Percentiles rank a stretch among this genome's conserved stretches.
Evolutionary conservation across 2,797 vertebrate species (phyloP).

Genomic region (Cirrhinus mrigala): DNA sequence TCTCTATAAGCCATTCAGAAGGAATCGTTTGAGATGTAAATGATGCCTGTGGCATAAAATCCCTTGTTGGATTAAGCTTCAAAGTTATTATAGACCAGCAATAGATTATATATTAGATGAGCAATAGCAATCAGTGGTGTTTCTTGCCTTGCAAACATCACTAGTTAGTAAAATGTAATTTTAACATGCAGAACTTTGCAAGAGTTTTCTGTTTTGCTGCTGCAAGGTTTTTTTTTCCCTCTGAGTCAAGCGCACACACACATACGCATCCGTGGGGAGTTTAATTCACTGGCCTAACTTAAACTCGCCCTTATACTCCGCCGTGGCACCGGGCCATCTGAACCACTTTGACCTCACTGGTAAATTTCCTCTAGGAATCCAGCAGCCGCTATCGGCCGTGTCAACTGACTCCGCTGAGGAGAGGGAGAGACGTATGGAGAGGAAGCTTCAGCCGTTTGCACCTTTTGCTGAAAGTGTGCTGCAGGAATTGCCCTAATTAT

Average conservation of each 20-base stretch:
- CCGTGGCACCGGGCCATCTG: conserved; percentile 53
- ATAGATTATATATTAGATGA: background rate
- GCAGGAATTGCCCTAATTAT: conserved; percentile 77
- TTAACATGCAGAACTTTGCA: background rate
- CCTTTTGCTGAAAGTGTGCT: conserved; percentile 16
- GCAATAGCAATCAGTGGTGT: background rate
- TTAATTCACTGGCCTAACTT: conserved; percentile 71
- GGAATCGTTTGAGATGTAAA: background rate
- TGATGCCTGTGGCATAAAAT: background rate
- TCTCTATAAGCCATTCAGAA: background rate
- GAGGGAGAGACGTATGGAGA: conserved; percentile 65
- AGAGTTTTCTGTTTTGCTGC: background rate
- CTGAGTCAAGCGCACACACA: background rate
- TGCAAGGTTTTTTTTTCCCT: background rate
- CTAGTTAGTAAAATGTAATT: background rate
- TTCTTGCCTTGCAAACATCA: background rate
- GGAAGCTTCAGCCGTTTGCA: conserved; percentile 63
- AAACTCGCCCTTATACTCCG: conserved; percentile 51
- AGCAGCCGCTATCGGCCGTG: conserved; percentile 64
- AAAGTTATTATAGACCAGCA: background rate
- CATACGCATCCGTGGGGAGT: conserved; percentile 45
- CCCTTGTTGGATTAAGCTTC: background rate
- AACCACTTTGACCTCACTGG: conserved; percentile 70
- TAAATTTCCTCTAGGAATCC: conserved; percentile 74
- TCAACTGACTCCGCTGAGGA: conserved; percentile 68